Conservation (phyloP, 2,888 invertebrate genomes). For the Parapristionchus giblindavisi region DNA sequence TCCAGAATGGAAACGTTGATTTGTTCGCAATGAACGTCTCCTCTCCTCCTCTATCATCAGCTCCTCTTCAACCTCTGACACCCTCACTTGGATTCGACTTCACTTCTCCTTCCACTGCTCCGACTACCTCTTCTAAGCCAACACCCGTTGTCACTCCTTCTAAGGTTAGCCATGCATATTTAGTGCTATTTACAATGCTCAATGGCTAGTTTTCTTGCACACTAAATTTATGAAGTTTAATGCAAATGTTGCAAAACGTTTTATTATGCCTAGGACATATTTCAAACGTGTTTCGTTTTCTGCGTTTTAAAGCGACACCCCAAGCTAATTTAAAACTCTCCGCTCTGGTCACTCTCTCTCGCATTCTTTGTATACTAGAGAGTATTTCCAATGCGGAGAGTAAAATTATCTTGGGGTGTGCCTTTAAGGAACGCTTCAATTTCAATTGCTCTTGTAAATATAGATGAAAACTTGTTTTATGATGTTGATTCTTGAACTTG, state of each 20-base stretch:
- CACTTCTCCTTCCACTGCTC: background rate
- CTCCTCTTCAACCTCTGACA: conserved; percentile 2
- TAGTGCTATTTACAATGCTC: too few relatives aligned
- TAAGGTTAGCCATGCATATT: conserved; percentile 29
- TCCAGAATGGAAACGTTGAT: conserved; percentile 12
- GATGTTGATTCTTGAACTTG: background rate
- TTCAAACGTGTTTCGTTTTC: too few relatives aligned
- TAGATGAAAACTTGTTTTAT: background rate
- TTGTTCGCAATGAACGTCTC: conserved; percentile 18
- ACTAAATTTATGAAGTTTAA: too few relatives aligned
- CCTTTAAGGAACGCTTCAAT: background rate
- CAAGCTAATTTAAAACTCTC: too few relatives aligned
- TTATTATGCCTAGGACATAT: too few relatives aligned
- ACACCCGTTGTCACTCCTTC: conserved; percentile 12
- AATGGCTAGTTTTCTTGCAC: too few relatives aligned
- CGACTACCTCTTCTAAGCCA: background rate
- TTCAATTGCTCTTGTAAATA: background rate
- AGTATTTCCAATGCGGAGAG: too few relatives aligned
- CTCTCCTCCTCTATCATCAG: conserved; percentile 14
- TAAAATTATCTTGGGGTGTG: too few relatives aligned
- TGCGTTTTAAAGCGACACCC: too few relatives aligned
- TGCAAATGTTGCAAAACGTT: too few relatives aligned
- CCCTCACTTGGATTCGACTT: conserved; percentile 32
- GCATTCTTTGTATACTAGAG: too few relatives aligned
- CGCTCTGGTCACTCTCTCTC: too few relatives aligned